Evolutionary conservation across 2,113 vertebrate species (phyloP).

Genomic region (Porphyrio hochstetteri): DNA sequence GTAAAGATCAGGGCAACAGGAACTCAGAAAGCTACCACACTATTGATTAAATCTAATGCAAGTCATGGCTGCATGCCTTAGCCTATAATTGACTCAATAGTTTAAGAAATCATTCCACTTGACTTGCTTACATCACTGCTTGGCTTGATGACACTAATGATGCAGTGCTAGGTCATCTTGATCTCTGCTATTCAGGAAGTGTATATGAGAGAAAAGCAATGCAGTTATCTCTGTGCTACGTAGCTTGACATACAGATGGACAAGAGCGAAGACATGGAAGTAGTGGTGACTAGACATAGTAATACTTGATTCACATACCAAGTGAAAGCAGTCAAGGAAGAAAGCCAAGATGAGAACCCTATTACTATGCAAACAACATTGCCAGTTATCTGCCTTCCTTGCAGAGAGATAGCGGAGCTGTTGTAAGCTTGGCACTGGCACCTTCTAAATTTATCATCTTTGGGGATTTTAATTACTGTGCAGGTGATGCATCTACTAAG

Average conservation of each 20-base stretch:
- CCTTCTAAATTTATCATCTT: not conserved
- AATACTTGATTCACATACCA: not conserved
- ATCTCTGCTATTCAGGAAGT: not conserved
- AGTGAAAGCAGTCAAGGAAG: not conserved
- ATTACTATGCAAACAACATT: not conserved
- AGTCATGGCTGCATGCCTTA: too few species aligned
- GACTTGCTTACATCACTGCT: not conserved
- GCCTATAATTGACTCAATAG: too few species aligned
- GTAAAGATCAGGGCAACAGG: not conserved
- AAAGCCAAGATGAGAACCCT: not conserved
- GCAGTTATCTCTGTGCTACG: accelerated
- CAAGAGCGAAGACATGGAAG: not conserved
- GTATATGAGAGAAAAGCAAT: not conserved
- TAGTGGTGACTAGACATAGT: not conserved
- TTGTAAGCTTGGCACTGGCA: not conserved
- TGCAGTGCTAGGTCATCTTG: not conserved
- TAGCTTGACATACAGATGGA: not conserved
- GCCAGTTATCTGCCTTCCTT: not conserved
- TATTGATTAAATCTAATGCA: not conserved
- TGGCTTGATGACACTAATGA: not conserved
- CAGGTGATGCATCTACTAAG: not conserved
- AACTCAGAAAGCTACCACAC: not conserved
- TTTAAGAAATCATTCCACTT: not conserved
- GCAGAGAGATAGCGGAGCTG: not conserved
- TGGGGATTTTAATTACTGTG: slow-evolving; percentile 10